phyloP scores from a whole-genome alignment of 2,888 invertebrate genomes.

The Nomada hirtipes region DNA sequence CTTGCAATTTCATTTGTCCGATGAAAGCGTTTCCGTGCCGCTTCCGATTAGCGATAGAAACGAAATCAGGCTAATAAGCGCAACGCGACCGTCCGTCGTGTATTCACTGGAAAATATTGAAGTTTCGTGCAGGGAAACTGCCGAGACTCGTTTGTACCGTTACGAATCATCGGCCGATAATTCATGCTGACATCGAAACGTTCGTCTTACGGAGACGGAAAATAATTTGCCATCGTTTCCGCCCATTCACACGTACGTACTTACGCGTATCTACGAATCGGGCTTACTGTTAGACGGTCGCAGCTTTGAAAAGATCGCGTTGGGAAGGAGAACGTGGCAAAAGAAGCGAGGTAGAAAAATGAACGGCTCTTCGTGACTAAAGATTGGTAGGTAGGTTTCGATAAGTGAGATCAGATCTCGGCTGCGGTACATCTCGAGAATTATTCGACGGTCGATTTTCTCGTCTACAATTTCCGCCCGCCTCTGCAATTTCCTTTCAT shows the following conservation, averaged over 20 bases:
- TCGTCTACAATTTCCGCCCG: slow-evolving; percentile 25
- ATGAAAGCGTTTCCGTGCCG: neutral
- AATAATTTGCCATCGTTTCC: neutral
- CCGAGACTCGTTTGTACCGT: slow-evolving; percentile 51
- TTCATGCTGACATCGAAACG: slow-evolving; percentile 31
- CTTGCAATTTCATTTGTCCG: slow-evolving; percentile 33
- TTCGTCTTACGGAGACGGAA: slow-evolving; percentile 4
- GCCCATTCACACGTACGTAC: neutral
- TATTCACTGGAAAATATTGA: neutral
- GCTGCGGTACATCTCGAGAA: neutral
- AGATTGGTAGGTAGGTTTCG: too few species aligned
- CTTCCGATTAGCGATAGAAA: slow-evolving; percentile 39
- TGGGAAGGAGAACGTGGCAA: neutral
- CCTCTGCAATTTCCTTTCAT: slow-evolving; percentile 25
- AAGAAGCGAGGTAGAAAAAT: neutral
- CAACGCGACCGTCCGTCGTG: slow-evolving; percentile 13
- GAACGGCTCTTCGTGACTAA: too few species aligned
- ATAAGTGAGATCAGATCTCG: neutral
- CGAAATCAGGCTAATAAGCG: slow-evolving; percentile 31
- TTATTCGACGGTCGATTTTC: slow-evolving; percentile 17
- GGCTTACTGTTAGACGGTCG: too few species aligned
- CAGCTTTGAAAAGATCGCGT: too few species aligned
- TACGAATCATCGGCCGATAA: slow-evolving; percentile 37
- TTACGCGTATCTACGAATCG: neutral
- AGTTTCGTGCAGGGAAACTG: slow-evolving; percentile 12